Base-by-base conservation (phyloP, 2,888 invertebrate species). In the Muschampia plurimacula region DNA sequence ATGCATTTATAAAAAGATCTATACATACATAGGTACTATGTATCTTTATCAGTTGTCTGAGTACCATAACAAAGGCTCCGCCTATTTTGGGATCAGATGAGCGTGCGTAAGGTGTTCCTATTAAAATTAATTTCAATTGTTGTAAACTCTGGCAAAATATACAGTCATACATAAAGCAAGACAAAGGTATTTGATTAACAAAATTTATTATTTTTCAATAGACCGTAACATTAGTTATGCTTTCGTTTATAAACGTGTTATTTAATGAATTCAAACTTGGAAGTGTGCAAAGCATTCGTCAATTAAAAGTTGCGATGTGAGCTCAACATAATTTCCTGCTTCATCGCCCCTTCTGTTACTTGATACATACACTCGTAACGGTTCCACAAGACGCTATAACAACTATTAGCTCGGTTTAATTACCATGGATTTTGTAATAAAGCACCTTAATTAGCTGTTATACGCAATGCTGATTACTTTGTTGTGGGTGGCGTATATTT, bases 361-460 rank as follows among this genome's bases (percentile, higher is more conserved):
- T 80, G 78, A 79, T 78, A 78, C 77, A 76, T 71, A 73, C 72
- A 76, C 52, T 39, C 57, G 72, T 67, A 72, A 65, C 59, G 64
- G 57, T 75, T 72, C 69, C 68, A 74, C 74, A 75, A 74, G 77
- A 74, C 75, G 76, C 79, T 77, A 76, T 78, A 76, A 75, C 73
- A 72, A 74, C 74, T 73, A 73, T 74, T 75, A 66, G 77, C 74
- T 75, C 76, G 76, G 77, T 79, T 80, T 81, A 82, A 81, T 82
- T 84, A 80, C 80, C 80, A 82, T 86, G 87, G 86, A 89, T 87
- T 83, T 80, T 78, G 82, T 84, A 89, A 89, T 91, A 89, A 89
- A 89, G 86, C 83, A 83, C 84, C 85, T 85, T 89, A 90, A 91
- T 92, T 89, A 90, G 87, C 84, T 84, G 80, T 83, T 85, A 87